A percentile compares a stretch with the other conserved stretches of the same genome.
Conservation (phyloP, 1,140 invertebrate genomes). For the Orussus abietinus region DNA sequence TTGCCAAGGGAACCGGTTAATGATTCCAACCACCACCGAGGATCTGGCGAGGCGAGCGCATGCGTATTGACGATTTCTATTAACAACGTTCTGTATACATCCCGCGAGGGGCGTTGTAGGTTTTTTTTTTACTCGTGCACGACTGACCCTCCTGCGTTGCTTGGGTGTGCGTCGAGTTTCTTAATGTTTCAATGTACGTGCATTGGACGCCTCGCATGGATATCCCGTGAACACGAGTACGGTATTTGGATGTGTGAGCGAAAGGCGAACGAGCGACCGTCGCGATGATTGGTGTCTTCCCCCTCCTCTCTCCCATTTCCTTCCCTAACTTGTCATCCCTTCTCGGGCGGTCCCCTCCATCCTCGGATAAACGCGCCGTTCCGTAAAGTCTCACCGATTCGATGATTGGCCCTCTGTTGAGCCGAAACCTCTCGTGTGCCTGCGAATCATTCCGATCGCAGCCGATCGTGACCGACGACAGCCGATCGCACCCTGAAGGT, state of each 20-base stretch:
- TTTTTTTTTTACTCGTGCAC: conserved; percentile 11
- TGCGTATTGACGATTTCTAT: conserved; percentile 16
- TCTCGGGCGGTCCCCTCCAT: conserved; percentile 6
- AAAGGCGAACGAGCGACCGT: background rate
- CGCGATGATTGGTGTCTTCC: conserved; percentile 3
- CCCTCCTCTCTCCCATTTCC: conserved; percentile 9
- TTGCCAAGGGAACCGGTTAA: conserved; percentile 54
- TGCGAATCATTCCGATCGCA: background rate
- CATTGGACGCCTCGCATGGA: conserved; percentile 1
- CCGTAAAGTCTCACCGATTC: conserved; percentile 34
- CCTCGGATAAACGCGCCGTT: conserved; percentile 21
- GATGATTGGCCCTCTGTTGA: conserved; percentile 33
- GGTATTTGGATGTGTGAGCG: no score
- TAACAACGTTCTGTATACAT: conserved; percentile 18
- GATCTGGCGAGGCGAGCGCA: conserved; percentile 36
- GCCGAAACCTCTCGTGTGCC: background rate
- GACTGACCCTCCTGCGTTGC: no score
- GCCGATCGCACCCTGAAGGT: background rate
- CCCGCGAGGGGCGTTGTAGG: conserved; percentile 10
- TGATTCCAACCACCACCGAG: conserved; percentile 51
- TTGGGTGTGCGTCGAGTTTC: conserved; percentile 8
- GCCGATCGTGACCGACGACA: no score
- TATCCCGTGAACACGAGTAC: conserved; percentile 5
- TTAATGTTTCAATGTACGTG: conserved; percentile 17
- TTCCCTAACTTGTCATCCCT: conserved; percentile 8